phyloP scores from a whole-genome alignment of 2,797 vertebrate species.

The Peromyscus attwateri region DNA sequence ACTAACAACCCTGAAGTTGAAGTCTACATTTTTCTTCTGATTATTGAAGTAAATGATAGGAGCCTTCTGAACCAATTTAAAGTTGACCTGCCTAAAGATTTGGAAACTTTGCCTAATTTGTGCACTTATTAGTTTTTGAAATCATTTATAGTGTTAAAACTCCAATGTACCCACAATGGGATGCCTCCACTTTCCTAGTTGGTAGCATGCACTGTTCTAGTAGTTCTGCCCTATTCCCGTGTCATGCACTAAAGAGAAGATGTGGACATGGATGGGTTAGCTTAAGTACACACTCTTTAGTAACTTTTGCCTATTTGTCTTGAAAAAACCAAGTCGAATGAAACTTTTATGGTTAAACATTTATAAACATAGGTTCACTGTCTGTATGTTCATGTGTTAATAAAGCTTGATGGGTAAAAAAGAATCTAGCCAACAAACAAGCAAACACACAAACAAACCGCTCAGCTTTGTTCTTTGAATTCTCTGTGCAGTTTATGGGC shows the following conservation, averaged over 20 bases:
- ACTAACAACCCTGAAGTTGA: background rate
- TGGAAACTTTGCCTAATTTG: constrained; percentile 41
- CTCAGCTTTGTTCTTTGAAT: constrained; percentile 9
- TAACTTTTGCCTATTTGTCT: constrained; percentile 36
- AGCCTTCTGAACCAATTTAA: constrained; percentile 41
- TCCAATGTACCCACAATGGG: background rate
- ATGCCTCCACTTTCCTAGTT: constrained; percentile 31
- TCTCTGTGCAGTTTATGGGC: background rate
- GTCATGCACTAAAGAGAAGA: background rate
- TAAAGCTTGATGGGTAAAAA: background rate
- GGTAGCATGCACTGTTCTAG: background rate
- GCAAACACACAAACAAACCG: background rate
- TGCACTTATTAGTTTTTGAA: constrained; percentile 62
- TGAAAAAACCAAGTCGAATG: constrained; percentile 45
- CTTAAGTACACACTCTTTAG: background rate
- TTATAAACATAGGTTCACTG: background rate
- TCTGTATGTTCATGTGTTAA: background rate
- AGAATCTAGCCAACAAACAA: background rate
- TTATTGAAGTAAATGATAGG: background rate
- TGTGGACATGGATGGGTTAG: background rate
- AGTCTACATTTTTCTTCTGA: background rate
- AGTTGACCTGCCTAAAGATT: constrained; percentile 40
- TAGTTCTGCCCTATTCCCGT: background rate
- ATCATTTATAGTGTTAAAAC: constrained; percentile 11
- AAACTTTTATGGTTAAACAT: constrained; percentile 59